Conservation (phyloP, 1,140 invertebrate species). For the Drosophila ercepeae region DNA sequence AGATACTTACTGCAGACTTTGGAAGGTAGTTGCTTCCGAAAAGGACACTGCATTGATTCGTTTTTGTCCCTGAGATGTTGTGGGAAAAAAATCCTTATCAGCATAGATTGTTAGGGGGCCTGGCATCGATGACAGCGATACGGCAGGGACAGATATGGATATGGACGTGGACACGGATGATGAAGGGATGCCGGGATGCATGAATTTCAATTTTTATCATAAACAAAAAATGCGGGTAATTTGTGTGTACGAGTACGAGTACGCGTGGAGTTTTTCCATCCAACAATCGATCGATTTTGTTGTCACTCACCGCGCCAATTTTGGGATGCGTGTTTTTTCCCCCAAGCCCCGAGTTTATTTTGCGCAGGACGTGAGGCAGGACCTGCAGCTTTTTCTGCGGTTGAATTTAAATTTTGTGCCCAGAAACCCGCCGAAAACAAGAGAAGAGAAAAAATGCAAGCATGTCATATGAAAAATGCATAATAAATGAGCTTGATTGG, state of each 20-base stretch:
- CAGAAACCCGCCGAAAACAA: conserved; percentile 19
- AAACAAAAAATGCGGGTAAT: conserved; percentile 78
- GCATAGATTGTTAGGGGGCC: conserved; percentile 39
- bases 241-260: conserved; percentile 56
- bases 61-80: conserved; percentile 4
- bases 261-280: conserved; percentile 26
- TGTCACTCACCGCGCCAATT: conserved; percentile 35
- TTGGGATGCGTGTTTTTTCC: conserved; percentile 24
- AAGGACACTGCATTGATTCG: neutral
- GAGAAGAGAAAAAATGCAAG: conserved; percentile 27
- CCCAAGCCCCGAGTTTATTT: conserved; percentile 10
- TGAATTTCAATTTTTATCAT: conserved; percentile 78
- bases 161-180: conserved; percentile 43
- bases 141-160: conserved; percentile 49
- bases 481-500: conserved; percentile 77
- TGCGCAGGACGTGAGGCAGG: conserved; percentile 22
- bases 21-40: too few relatives aligned
- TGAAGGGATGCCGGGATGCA: conserved; percentile 43
- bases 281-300: conserved; percentile 34
- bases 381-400: conserved; percentile 68
- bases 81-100: conserved; percentile 53
- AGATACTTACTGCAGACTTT: too few relatives aligned
- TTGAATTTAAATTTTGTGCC: conserved; percentile 74
- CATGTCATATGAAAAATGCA: conserved; percentile 79
- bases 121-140: conserved; percentile 72